Base-by-base conservation (phyloP, 2,113 vertebrate genomes). In the Lycocorax pyrrhopterus region DNA sequence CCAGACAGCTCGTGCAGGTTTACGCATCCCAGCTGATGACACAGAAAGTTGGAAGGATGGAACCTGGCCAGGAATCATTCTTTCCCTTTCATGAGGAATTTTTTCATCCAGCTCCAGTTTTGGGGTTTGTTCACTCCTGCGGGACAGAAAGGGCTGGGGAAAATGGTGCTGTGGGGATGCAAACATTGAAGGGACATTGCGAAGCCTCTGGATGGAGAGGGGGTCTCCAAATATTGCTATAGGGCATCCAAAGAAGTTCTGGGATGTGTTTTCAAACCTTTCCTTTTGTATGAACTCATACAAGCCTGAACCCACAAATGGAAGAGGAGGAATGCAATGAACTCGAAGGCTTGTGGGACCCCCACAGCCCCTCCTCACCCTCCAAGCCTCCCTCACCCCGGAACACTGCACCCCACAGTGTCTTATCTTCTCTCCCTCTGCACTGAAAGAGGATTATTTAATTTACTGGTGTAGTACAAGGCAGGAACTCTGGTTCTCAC, bases 11-110 rank as follows among this genome's bases (percentile, higher is more conserved):
- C 1, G 2, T 68, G 81, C n/a, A 66, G 79, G 90, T 94, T 93
- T 92, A 51, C 2, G 1, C 59, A 73, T 80, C 88, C 16, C 12
- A 90, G 67, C 75, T 58, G 85, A 80, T 62, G 90, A 67, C 92
- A 96, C 76, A 55, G 51, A 77, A 74, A 83, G 13, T 13, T 55
- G 78, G 95, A 74, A 0, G 35, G 86, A 59, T 93, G 88, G 87
- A 94, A 71, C 63, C 55, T 7, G 1, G 51, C 72, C 86, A 88
- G 72, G 32, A 75, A 93, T 90, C 26, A 19, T 83, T 80, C 68
- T 59, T 39, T 66, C 71, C 51, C 13, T 93, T 90, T 73, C 83
- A 60, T 0, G 15, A 66, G 13, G 12, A 3, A 4, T 83, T 73
- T 80, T 82, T 49, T 49, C 20, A 80, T 46, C 35, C 67, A 27